phyloP scores from a whole-genome alignment of 2,113 vertebrate species.

The Psephotus haematonotus region DNA sequence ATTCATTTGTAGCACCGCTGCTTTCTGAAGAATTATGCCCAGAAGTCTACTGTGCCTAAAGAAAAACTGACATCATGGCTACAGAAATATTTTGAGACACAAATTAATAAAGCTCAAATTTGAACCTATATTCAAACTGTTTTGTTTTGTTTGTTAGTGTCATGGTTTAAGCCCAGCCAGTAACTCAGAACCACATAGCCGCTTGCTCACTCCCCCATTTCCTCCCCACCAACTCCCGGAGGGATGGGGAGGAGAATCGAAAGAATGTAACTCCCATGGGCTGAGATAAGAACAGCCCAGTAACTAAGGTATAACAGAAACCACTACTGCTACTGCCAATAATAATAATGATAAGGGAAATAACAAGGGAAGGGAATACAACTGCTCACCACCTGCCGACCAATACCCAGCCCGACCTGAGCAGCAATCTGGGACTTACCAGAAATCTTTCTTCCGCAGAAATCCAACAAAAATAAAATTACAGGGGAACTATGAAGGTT shows the following conservation, averaged over 20 bases:
- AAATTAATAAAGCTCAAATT: constrained; percentile 3
- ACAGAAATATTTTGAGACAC: not conserved
- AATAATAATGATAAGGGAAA: not conserved
- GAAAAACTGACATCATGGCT: not conserved
- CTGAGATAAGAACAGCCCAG: too few relatives aligned
- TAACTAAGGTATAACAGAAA: too few relatives aligned
- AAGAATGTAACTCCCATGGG: too few relatives aligned
- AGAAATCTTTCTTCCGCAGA: not conserved
- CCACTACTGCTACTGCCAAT: not conserved
- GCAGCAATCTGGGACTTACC: too few relatives aligned
- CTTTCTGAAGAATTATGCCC: not conserved
- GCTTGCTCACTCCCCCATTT: too few relatives aligned
- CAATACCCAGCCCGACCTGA: too few relatives aligned
- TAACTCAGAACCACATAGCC: too few relatives aligned
- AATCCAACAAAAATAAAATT: not conserved
- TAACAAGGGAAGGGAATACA: not conserved
- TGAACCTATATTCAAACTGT: not conserved
- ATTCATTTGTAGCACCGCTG: not conserved
- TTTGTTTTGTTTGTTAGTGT: not conserved
- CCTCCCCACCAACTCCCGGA: too few relatives aligned
- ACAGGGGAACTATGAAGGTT: not conserved
- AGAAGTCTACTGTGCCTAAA: not conserved
- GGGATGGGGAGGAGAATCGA: too few relatives aligned
- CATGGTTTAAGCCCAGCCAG: too few relatives aligned
- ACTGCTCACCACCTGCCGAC: not conserved